phyloP scores from a whole-genome alignment of 2,888 invertebrate species.

The Oxycera nigricornis region DNA sequence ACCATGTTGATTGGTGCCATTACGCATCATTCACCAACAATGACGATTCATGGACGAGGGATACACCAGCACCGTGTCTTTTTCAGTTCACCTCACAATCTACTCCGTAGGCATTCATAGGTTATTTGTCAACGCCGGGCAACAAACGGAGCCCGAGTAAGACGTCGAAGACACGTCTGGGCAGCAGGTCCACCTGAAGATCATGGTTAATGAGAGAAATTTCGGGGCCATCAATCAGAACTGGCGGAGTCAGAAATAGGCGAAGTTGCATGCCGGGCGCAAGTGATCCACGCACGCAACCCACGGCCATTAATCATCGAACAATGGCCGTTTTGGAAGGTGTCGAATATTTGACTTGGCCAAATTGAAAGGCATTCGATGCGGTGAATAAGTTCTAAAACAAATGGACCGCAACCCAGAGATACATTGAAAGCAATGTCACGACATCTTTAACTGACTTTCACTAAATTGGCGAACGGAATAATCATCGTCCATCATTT shows the following conservation, averaged over 20 bases:
- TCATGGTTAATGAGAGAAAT: conserved; percentile 32
- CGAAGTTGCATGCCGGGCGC: neutral
- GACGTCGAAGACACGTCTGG: neutral
- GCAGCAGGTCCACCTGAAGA: conserved; percentile 4
- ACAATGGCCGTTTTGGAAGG: conserved; percentile 1
- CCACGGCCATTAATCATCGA: conserved; percentile 8
- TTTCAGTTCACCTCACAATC: neutral
- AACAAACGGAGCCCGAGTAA: conserved; percentile 20
- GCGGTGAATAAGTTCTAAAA: neutral
- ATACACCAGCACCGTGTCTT: neutral
- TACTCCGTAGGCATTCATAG: neutral
- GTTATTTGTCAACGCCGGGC: conserved; percentile 17
- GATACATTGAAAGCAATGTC: neutral
- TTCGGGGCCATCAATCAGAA: conserved; percentile 4
- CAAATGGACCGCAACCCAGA: neutral
- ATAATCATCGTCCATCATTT: too few species aligned
- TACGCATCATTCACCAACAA: neutral
- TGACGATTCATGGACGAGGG: neutral
- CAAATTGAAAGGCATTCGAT: neutral
- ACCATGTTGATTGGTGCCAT: neutral
- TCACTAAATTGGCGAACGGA: neutral
- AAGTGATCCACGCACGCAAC: neutral
- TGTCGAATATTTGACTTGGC: neutral
- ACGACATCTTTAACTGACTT: neutral
- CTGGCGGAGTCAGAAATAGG: conserved; percentile 2